These are phyloP conservation scores for Coccyzus lansbergi DNA, from an alignment of 2,797 vertebrate genomes.

Conservation along the genomic window DNA sequence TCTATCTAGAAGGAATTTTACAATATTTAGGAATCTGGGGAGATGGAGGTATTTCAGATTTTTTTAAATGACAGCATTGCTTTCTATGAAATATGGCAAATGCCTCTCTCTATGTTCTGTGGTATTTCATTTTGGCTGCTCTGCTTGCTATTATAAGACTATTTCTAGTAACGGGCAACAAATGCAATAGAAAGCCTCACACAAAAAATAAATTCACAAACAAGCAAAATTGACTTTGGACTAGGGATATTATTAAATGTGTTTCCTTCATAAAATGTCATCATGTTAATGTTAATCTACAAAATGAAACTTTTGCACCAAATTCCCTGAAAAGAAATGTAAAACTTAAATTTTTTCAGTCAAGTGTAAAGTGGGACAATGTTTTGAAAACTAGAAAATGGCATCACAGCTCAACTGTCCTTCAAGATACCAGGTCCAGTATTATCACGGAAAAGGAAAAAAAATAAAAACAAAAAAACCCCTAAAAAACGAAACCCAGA, in stretches of 20 bases:
- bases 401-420: neutral
- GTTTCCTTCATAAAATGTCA: neutral
- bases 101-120: neutral
- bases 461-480: neutral
- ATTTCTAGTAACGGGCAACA: neutral
- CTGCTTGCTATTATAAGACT: neutral
- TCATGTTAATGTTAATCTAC: neutral
- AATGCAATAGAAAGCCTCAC: neutral
- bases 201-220: neutral
- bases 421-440: neutral
- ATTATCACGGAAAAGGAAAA: neutral
- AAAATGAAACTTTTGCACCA: neutral
- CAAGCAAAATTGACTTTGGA: neutral
- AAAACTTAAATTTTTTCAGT: neutral
- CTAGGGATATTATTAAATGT: neutral
- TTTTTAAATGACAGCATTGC: neutral
- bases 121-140: neutral
- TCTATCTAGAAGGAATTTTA: neutral
- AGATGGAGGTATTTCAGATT: neutral
- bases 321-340: neutral
- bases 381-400: neutral
- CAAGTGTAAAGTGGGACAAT: neutral
- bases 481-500: too few relatives aligned
- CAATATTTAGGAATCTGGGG: neutral
- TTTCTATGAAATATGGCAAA: neutral